phyloP scores from a whole-genome alignment of 2,113 vertebrate species.

The Ammodytes dubius region DNA sequence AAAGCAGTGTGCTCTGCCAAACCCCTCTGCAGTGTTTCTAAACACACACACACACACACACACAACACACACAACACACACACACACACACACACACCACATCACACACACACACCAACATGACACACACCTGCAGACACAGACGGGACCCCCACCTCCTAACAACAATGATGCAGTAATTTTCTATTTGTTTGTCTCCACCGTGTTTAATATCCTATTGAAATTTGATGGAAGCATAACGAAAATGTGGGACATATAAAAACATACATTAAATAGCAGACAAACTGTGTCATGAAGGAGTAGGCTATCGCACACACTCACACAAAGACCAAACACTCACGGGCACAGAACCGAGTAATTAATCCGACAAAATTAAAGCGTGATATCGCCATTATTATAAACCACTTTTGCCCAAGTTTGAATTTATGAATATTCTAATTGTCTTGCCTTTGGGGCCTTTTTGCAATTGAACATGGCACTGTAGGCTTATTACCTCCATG shows the following conservation, averaged over 20 bases:
- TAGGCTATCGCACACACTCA: neutral
- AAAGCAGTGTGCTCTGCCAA: slow-evolving; percentile 25
- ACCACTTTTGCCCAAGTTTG: slow-evolving; percentile 48
- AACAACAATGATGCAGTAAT: neutral
- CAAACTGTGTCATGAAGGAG: neutral
- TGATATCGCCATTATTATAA: slow-evolving; percentile 44
- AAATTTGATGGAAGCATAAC: neutral
- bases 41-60: slow-evolving; percentile 7
- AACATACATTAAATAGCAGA: neutral
- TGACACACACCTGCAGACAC: slow-evolving; percentile 28
- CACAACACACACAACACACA: slow-evolving; percentile 3
- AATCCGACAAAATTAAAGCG: slow-evolving; percentile 57
- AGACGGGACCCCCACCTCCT: neutral
- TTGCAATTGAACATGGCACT: slow-evolving; percentile 8
- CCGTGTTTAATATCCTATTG: neutral
- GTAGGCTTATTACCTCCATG: slow-evolving; percentile 25
- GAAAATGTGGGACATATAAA: neutral
- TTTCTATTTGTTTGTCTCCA: neutral
- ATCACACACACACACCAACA: slow-evolving; percentile 7
- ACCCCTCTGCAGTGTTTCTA: slow-evolving; percentile 38
- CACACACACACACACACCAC: slow-evolving; percentile 37
- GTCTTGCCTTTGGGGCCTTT: slow-evolving; percentile 43
- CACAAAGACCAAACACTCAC: slow-evolving; percentile 14
- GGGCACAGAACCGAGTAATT: slow-evolving; percentile 16
- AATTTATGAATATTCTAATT: slow-evolving; percentile 71